Percentiles rank a stretch among this genome's conserved stretches.
These are phyloP conservation scores for Scaptomyza flava DNA, from an alignment of 2,888 invertebrate species.

Conservation along the genomic window DNA sequence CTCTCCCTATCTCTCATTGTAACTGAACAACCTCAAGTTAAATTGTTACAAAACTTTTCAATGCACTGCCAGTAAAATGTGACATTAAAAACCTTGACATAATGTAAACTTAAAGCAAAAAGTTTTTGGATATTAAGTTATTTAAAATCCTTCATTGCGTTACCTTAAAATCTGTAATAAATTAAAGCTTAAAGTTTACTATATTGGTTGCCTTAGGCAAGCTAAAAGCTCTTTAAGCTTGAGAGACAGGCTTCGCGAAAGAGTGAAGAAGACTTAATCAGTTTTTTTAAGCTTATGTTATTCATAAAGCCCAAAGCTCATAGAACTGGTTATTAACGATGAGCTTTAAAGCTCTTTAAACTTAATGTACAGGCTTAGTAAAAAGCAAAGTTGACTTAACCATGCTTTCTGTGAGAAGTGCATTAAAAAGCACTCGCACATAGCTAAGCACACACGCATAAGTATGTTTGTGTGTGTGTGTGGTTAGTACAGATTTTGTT, in stretches of 20 bases:
- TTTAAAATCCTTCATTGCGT: neutral
- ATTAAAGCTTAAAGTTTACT: neutral
- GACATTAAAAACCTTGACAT: neutral
- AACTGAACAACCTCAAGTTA: conserved; percentile 7
- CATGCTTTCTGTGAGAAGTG: conserved; percentile 18
- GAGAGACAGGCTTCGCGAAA: neutral
- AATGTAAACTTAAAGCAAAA: neutral
- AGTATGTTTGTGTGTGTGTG: conserved; percentile 27
- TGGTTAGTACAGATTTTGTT: conserved; percentile 39
- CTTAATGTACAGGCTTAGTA: neutral
- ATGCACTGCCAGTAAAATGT: conserved; percentile 4
- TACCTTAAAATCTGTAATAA: neutral
- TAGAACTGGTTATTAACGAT: no score
- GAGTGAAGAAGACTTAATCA: no score
- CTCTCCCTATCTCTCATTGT: neutral
- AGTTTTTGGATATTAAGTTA: neutral
- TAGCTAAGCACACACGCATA: conserved; percentile 24
- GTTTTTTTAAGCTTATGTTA: no score
- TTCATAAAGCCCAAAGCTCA: neutral
- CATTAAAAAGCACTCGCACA: conserved; percentile 38
- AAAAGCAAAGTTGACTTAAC: conserved; percentile 8
- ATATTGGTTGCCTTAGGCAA: neutral
- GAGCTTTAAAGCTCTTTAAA: neutral
- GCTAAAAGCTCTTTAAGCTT: neutral
- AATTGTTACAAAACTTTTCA: conserved; percentile 36